Evolutionary conservation across 2,797 vertebrate species (phyloP), one percentile per base, ranked within the genome.

Genomic region (Chlorospingus flavigularis): DNA sequence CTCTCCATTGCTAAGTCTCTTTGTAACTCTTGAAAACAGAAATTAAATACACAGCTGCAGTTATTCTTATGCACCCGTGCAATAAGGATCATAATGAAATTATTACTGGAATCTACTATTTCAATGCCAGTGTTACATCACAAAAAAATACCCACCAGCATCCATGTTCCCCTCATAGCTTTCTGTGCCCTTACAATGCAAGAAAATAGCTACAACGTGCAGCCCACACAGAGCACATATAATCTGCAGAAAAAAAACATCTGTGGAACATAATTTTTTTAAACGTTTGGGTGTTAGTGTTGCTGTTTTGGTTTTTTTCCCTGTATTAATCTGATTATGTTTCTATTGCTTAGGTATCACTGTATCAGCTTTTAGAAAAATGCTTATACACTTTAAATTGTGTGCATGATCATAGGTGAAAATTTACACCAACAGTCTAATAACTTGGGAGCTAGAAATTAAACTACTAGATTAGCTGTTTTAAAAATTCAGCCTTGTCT

Each of bases 251-350:
- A 18, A 66, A 67, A 70, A 68, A 63, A 30, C 2, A 0, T 12
- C 48, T 30, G 30, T 26, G 18, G 33, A 66, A 54, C 2, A 50
- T 13, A 63, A 14, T 11, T 86, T 82, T 78, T 68, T 45, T 15
- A 30, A 40, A n/a, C 6, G 3, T 50, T 86, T 33, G 5, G 13
- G 24, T 80, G 31, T 5, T 40, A 33, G 5, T 40, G 11, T 6
- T 70, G 8, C n/a, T 55, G 6, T 24, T 63, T 61, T 20, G 4
- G 2, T 0, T 0, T 33, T 63, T 68, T 37, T 0, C 25, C 23
- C 45, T 54, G 0, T 31, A 51, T 53, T 72, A 68, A 65, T 72
- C 51, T 31, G 28, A 66, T 54, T 1, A 7, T 23, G 24, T 17
- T 91, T 83, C 66, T 62, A 39, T 60, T 10, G 23, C 33, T 63